Conservation (phyloP, 2,113 vertebrate genomes). For the Dissostichus mawsoni region DNA sequence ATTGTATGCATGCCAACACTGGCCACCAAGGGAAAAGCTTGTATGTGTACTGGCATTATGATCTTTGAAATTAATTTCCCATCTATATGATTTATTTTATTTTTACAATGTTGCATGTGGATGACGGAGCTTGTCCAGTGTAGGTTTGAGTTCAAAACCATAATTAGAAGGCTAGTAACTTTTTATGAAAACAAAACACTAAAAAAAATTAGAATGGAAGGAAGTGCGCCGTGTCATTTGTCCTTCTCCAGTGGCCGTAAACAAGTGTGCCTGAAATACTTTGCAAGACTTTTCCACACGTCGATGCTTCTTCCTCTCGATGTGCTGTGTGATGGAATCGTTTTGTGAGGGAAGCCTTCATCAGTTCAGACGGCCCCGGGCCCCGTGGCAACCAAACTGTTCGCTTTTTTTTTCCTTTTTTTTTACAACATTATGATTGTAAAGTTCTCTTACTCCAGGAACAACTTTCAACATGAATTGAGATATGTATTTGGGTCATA, state of each 20-base stretch:
- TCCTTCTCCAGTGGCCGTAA: conserved; percentile 67
- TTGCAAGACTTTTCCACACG: conserved; percentile 66
- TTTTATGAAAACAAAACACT: conserved; percentile 74
- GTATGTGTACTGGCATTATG: conserved; percentile 40
- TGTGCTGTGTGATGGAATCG: conserved; percentile 48
- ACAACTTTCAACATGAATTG: conserved; percentile 28
- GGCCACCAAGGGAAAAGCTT: conserved; percentile 38
- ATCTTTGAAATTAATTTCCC: conserved; percentile 37
- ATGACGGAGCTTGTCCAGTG: conserved; percentile 38
- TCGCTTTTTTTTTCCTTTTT: conserved; percentile 25
- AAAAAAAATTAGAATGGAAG: conserved; percentile 67
- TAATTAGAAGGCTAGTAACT: conserved; percentile 65
- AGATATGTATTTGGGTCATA: conserved; percentile 38
- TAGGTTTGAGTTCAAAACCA: conserved; percentile 54
- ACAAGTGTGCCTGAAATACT: conserved; percentile 78
- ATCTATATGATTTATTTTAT: not conserved
- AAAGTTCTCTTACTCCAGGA: conserved; percentile 43
- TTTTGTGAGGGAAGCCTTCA: conserved; percentile 69
- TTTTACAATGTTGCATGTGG: conserved; percentile 59
- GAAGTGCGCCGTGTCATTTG: conserved; percentile 66
- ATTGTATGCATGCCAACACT: conserved; percentile 46
- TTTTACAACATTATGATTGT: conserved; percentile 37
- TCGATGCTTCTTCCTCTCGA: conserved; percentile 53
- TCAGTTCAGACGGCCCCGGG: conserved; percentile 34
- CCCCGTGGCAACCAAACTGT: conserved; percentile 59